These are phyloP conservation scores for Scaptomyza hsui DNA, from an alignment of 1,140 invertebrate species.

Conservation along the genomic window DNA sequence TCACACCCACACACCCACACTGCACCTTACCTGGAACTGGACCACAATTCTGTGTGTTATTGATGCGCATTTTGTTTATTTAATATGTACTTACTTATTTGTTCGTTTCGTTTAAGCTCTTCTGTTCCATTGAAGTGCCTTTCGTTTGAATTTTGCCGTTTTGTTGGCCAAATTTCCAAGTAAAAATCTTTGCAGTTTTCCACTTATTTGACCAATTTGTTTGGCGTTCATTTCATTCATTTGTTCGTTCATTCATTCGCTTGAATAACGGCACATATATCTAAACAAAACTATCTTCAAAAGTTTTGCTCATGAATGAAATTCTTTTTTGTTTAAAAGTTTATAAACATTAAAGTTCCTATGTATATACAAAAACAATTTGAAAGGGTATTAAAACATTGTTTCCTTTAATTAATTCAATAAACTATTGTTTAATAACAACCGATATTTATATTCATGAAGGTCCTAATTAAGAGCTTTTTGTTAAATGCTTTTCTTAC, in stretches of 20 bases:
- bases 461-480: no score
- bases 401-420: no score
- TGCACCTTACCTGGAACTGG: slow-evolving; percentile 3
- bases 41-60: slow-evolving; percentile 14
- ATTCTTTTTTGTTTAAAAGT: no score
- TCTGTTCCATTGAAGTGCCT: slow-evolving; percentile 36
- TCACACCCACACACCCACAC: slow-evolving; percentile 3
- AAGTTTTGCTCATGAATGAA: no score
- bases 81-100: slow-evolving; percentile 36
- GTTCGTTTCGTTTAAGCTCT: neutral
- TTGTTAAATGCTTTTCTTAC: no score
- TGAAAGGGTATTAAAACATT: no score
- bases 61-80: slow-evolving; percentile 38
- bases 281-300: no score
- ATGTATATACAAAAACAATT: no score
- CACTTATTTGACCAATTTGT: slow-evolving; percentile 39
- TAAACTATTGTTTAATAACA: no score
- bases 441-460: no score
- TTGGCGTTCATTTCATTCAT: slow-evolving; percentile 50
- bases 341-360: no score
- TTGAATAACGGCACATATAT: no score
- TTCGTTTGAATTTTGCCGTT: slow-evolving; percentile 26
- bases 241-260: slow-evolving; percentile 25
- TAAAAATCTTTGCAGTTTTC: slow-evolving; percentile 20
- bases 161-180: slow-evolving; percentile 20